Conservation (phyloP, 1,140 invertebrate genomes). For the Venturia canescens region DNA sequence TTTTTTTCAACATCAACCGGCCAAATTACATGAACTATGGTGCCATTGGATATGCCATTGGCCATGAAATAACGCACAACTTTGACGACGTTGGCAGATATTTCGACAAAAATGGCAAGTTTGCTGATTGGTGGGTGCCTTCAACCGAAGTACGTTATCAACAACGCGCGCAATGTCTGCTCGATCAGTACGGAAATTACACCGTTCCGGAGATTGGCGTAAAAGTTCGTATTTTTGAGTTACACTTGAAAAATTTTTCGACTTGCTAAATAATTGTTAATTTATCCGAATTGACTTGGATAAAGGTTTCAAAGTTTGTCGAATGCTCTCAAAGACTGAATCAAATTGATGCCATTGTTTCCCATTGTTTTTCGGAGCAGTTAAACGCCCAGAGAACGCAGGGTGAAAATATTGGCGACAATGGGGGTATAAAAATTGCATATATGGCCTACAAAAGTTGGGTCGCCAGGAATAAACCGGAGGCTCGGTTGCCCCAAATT, state of each 20-base stretch:
- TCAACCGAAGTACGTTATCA: conserved; percentile 86
- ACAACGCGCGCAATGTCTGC: conserved; percentile 88
- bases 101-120: conserved; percentile 93
- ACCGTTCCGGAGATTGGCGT: conserved; percentile 83
- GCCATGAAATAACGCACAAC: conserved; percentile 95
- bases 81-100: conserved; percentile 94
- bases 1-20: conserved; percentile 89
- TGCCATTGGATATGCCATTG: too few species aligned
- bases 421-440: conserved; percentile 92
- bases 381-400: conserved; percentile 92
- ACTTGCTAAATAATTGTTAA: neutral
- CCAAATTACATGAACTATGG: conserved; percentile 95
- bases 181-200: conserved; percentile 92
- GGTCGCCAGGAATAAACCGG: conserved; percentile 79
- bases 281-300: too few species aligned
- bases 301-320: too few species aligned
- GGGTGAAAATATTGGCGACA: conserved; percentile 95
- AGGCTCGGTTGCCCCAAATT: conserved; percentile 81
- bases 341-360: too few species aligned
- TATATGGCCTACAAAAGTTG: too few species aligned
- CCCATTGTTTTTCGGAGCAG: conserved; percentile 75
- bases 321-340: too few species aligned
- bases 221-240: conserved; percentile 79
- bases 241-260: neutral
- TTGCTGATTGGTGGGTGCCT: conserved; percentile 90